phyloP scores from a whole-genome alignment of 2,113 vertebrate species.

The Brachyhypopomus occidentalis region DNA sequence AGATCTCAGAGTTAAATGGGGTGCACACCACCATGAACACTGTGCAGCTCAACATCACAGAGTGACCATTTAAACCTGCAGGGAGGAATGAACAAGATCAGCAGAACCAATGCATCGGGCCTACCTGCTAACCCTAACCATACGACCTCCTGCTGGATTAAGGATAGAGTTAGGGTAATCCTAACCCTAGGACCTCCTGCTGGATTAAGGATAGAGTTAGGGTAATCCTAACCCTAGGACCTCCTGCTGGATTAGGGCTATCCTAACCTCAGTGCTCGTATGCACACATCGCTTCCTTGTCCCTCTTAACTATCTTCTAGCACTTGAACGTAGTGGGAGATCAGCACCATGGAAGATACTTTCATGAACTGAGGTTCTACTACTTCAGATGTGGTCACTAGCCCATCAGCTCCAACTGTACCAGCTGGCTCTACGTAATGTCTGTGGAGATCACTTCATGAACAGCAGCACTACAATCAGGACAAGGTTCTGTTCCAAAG shows the following conservation, averaged over 20 bases:
- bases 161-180: too few species aligned
- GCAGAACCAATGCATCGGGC: too few species aligned
- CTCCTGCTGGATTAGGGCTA: too few species aligned
- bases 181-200: too few species aligned
- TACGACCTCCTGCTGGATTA: too few species aligned
- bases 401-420: not conserved
- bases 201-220: too few species aligned
- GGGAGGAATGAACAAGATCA: not conserved
- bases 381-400: not conserved
- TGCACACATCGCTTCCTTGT: conserved; percentile 16
- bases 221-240: too few species aligned
- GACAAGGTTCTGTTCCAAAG: conserved; percentile 1
- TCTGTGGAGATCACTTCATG: not conserved
- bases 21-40: too few species aligned
- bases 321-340: not conserved
- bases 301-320: not conserved
- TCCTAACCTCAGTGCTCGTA: not conserved
- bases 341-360: not conserved
- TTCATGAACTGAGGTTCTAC: not conserved
- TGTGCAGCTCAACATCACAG: too few species aligned
- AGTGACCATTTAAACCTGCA: too few species aligned
- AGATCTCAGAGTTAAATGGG: not conserved
- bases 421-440: not conserved
- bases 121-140: too few species aligned
- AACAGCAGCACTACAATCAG: not conserved